Conservation (phyloP, 2,888 invertebrate genomes). For the Galerucella nymphaeae region DNA sequence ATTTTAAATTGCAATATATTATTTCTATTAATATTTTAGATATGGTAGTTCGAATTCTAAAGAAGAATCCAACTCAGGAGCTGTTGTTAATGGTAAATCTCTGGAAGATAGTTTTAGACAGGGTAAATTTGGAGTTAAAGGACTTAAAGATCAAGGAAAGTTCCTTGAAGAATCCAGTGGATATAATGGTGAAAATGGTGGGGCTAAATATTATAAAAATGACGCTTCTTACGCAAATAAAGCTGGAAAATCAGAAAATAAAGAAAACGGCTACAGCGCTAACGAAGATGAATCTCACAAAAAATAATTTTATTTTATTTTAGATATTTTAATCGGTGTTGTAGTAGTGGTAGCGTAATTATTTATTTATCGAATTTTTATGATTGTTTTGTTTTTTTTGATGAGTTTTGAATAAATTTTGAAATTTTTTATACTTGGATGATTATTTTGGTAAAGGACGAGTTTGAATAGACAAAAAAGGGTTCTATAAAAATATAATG, state of each 20-base stretch:
- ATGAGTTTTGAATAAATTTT: neutral
- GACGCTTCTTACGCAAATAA: conserved; percentile 70
- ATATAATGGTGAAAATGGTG: conserved; percentile 70
- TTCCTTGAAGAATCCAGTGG: conserved; percentile 64
- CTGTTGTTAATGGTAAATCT: conserved; percentile 69
- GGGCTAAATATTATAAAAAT: conserved; percentile 69
- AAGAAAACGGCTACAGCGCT: conserved; percentile 51
- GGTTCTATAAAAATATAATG: no score
- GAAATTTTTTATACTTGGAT: neutral
- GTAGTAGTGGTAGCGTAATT: neutral
- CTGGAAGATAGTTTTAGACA: conserved; percentile 68
- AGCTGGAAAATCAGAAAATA: conserved; percentile 66
- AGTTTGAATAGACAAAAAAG: no score
- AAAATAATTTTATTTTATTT: neutral
- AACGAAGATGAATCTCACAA: neutral
- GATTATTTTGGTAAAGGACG: neutral
- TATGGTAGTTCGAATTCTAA: conserved; percentile 68
- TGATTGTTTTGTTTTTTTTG: conserved; percentile 9
- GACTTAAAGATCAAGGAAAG: conserved; percentile 69
- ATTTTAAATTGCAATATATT: neutral
- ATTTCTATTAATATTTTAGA: conserved; percentile 19
- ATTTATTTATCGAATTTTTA: conserved; percentile 18
- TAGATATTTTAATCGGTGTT: neutral
- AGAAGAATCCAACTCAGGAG: conserved; percentile 69
- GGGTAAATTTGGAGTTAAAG: conserved; percentile 69